Conservation (phyloP, 35 echinoderm and acorn worm genomes). For the Anneissia japonica region DNA sequence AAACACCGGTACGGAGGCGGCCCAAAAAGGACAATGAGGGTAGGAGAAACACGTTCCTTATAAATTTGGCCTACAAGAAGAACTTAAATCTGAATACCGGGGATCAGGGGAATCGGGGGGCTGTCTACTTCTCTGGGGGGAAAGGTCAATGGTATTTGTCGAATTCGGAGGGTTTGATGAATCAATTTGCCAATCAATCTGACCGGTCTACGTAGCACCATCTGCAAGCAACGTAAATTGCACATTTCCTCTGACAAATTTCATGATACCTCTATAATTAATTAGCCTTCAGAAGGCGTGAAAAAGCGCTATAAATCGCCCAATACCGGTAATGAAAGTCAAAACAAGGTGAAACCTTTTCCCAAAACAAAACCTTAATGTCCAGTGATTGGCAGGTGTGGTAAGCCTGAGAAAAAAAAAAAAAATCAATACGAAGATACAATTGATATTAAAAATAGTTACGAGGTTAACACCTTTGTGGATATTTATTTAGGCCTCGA, state of each 20-base stretch:
- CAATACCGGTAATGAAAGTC: neutral
- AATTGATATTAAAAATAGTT: too few relatives aligned
- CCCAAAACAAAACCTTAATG: neutral
- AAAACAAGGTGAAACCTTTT: neutral
- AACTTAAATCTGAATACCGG: neutral
- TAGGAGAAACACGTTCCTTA: too few relatives aligned
- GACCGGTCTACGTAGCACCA: neutral
- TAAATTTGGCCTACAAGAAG: too few relatives aligned
- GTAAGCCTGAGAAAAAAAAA: too few relatives aligned
- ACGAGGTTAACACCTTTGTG: too few relatives aligned
- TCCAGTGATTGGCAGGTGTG: neutral
- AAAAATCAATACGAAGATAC: too few relatives aligned
- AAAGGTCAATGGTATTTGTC: neutral
- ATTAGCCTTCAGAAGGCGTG: neutral
- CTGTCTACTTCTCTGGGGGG: neutral
- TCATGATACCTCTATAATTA: neutral
- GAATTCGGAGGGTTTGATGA: neutral
- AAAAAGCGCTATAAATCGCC: neutral
- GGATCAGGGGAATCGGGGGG: neutral
- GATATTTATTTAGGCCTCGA: too few relatives aligned
- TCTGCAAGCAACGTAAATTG: neutral
- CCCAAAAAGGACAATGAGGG: too few relatives aligned
- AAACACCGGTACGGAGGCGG: too few relatives aligned
- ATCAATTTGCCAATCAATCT: neutral
- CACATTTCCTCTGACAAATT: neutral